Conservation (phyloP, 2,888 invertebrate genomes). For the Campaea margaritaria region DNA sequence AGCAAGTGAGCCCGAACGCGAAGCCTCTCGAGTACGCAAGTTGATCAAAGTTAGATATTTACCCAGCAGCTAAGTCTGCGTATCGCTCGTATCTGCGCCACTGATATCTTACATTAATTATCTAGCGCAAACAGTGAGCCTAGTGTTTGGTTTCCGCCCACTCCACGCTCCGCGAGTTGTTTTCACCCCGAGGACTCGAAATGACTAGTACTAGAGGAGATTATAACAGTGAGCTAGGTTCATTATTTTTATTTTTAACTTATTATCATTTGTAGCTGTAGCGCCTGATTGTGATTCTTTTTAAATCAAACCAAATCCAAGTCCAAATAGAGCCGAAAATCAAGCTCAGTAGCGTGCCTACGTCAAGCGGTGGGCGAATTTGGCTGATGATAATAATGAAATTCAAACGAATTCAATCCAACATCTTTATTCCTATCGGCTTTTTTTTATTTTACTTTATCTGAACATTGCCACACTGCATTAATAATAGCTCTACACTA, state of each 20-base stretch:
- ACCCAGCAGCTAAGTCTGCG: slow-evolving; percentile 23
- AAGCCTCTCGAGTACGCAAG: slow-evolving; percentile 1
- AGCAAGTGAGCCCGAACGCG: not conserved
- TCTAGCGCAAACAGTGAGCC: slow-evolving; percentile 57
- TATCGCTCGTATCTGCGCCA: slow-evolving; percentile 26
- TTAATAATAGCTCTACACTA: too few species aligned
- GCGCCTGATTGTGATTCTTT: too few species aligned
- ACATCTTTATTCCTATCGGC: too few species aligned
- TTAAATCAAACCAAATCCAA: too few species aligned
- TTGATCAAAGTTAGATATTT: slow-evolving; percentile 19
- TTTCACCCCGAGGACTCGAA: slow-evolving; percentile 8
- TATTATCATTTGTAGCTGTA: too few species aligned
- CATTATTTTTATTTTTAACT: not conserved
- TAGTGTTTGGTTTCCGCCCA: slow-evolving; percentile 45
- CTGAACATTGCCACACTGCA: too few species aligned
- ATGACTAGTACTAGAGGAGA: slow-evolving; percentile 9
- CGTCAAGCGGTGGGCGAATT: too few species aligned
- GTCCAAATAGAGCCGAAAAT: too few species aligned
- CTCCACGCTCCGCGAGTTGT: slow-evolving; percentile 2
- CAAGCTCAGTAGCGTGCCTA: too few species aligned
- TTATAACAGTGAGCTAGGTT: not conserved
- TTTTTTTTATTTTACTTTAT: too few species aligned
- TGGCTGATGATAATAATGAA: too few species aligned
- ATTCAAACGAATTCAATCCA: too few species aligned
- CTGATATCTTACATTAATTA: slow-evolving; percentile 60